Evolutionary conservation across 2,113 vertebrate species (phyloP).

Genomic region (Hepsetus odoe): DNA sequence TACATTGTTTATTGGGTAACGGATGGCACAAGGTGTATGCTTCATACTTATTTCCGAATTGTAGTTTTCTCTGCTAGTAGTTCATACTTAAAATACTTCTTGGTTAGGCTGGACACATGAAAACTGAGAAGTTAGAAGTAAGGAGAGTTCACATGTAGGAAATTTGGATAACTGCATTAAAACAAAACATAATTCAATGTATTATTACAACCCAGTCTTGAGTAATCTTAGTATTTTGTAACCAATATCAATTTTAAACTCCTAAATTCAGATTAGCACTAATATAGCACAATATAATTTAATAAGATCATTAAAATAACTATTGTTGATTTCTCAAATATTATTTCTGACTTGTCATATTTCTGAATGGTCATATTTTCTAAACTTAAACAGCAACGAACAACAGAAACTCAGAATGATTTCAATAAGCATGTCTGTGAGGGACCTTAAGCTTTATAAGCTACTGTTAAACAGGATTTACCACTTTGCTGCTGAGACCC

Average conservation of each 20-base stretch:
- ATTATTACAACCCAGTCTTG: background rate
- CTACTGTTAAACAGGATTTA: background rate
- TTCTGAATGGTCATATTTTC: too few species aligned
- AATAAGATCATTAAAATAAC: too few species aligned
- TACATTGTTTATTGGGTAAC: slow-evolving; percentile 74
- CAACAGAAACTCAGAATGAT: too few species aligned
- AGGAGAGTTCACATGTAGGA: background rate
- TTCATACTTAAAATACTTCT: background rate
- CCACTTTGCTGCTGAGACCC: background rate
- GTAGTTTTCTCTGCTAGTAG: too few species aligned
- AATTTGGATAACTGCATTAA: background rate
- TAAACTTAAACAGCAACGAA: too few species aligned
- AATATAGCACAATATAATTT: background rate
- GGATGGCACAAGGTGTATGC: slow-evolving; percentile 36
- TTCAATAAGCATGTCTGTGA: too few species aligned
- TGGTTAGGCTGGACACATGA: background rate
- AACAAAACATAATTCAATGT: background rate
- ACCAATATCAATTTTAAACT: background rate
- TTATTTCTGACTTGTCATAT: too few species aligned
- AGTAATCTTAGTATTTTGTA: background rate
- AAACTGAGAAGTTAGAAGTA: slow-evolving; percentile 1
- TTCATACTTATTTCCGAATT: slow-evolving; percentile 17
- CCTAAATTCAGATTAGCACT: background rate
- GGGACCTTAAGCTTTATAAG: too few species aligned
- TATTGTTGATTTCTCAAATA: too few species aligned